Percentiles rank a stretch among this genome's conserved stretches.
phyloP scores from a whole-genome alignment of 2,113 vertebrate genomes.

The Odobenus rosmarus region DNA sequence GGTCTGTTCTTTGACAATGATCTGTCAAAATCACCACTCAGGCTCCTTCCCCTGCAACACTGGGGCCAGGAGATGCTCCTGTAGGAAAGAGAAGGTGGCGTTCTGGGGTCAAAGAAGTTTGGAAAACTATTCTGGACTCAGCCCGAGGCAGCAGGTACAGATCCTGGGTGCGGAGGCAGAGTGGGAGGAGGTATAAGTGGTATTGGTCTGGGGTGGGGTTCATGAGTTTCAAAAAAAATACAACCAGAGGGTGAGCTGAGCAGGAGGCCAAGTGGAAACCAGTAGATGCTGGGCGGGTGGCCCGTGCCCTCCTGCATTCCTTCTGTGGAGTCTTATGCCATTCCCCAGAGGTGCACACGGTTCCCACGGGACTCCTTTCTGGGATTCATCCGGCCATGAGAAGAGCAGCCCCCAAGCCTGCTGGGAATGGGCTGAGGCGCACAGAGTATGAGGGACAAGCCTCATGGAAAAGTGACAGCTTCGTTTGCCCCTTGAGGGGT shows the following conservation, averaged over 20 bases:
- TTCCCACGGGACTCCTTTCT: neutral
- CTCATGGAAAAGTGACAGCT: neutral
- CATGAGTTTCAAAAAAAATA: neutral
- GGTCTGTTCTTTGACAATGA: neutral
- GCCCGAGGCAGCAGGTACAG: rapidly evolving
- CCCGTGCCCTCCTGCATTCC: neutral
- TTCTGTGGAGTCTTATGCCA: rapidly evolving
- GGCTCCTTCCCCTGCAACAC: neutral
- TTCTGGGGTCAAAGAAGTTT: neutral
- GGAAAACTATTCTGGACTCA: neutral
- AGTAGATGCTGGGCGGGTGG: neutral
- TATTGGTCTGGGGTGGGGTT: neutral
- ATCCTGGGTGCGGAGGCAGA: neutral
- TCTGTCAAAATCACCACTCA: neutral
- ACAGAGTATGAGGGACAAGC: neutral
- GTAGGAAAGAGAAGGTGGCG: neutral
- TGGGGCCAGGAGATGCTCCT: neutral
- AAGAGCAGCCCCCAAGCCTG: neutral
- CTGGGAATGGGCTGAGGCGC: neutral
- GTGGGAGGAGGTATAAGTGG: neutral
- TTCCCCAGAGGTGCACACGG: neutral
- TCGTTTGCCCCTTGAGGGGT: neutral
- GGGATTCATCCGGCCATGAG: neutral
- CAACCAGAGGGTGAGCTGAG: rapidly evolving
- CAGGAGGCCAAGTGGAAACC: neutral